These are phyloP conservation scores for Brachionus plicatilis DNA, from an alignment of 1,140 invertebrate species.

Conservation along the genomic window DNA sequence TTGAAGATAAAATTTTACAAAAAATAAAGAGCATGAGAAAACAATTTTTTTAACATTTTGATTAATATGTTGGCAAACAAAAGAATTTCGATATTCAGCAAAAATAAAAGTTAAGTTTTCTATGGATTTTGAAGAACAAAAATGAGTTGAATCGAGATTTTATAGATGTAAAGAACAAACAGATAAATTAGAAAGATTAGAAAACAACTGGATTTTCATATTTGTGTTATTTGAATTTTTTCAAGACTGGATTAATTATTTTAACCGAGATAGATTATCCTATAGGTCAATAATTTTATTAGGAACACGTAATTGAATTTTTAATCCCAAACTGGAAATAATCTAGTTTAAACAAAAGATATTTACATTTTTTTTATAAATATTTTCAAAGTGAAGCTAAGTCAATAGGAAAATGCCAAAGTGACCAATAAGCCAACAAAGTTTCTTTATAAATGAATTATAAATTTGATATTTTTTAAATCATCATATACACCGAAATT, in stretches of 20 bases:
- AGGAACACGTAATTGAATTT: not conserved
- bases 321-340: constrained; percentile 19
- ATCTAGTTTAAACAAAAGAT: not conserved
- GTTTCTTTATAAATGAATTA: not conserved
- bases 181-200: not conserved
- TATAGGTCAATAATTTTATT: constrained; percentile 20
- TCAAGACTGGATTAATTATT: not conserved
- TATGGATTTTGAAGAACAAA: not conserved
- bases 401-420: constrained; percentile 24
- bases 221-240: not conserved
- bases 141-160: not conserved
- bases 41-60: not conserved
- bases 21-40: not conserved
- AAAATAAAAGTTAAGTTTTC: not conserved
- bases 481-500: not conserved
- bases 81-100: not conserved
- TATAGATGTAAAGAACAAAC: not conserved
- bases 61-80: not conserved
- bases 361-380: not conserved
- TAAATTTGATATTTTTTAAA: not conserved
- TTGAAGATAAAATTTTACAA: not conserved
- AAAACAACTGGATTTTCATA: not conserved
- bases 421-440: constrained; percentile 20
- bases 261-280: not conserved
- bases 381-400: constrained; percentile 1